phyloP scores from a whole-genome alignment of 1,140 invertebrate species.

The Zelostemma sp. region DNA sequence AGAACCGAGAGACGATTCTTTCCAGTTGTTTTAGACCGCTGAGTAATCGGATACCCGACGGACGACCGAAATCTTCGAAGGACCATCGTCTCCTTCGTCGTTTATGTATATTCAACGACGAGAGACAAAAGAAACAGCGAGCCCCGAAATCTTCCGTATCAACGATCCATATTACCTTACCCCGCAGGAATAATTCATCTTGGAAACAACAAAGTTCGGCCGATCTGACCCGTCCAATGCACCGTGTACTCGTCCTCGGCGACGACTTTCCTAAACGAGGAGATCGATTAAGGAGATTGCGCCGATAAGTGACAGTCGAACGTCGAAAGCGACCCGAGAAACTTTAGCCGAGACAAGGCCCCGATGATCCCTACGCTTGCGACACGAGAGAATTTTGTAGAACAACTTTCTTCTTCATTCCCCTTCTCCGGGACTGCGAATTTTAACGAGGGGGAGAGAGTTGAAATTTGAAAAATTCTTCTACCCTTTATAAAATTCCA shows the following conservation, averaged over 20 bases:
- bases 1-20: constrained; percentile 41
- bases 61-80: constrained; percentile 41
- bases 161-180: constrained; percentile 29
- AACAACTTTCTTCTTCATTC: too few relatives aligned
- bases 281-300: constrained; percentile 1
- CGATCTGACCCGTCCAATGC: constrained; percentile 7
- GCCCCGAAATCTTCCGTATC: constrained; percentile 20
- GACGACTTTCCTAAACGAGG: constrained; percentile 1
- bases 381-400: background rate
- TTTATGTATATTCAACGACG: constrained; percentile 31
- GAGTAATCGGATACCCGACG: constrained; percentile 48
- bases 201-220: constrained; percentile 5
- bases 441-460: too few relatives aligned
- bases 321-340: background rate
- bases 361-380: background rate
- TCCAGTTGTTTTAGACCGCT: constrained; percentile 43
- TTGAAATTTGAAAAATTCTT: too few relatives aligned
- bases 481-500: too few relatives aligned
- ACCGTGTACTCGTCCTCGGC: background rate
- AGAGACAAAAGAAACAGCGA: constrained; percentile 24
- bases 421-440: too few relatives aligned
- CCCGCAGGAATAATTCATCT: constrained; percentile 7
- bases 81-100: constrained; percentile 31
- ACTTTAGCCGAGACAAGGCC: background rate
- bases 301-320: background rate